Base-by-base conservation (phyloP, 2,113 vertebrate genomes). In the Sphaerodactylus townsendi region DNA sequence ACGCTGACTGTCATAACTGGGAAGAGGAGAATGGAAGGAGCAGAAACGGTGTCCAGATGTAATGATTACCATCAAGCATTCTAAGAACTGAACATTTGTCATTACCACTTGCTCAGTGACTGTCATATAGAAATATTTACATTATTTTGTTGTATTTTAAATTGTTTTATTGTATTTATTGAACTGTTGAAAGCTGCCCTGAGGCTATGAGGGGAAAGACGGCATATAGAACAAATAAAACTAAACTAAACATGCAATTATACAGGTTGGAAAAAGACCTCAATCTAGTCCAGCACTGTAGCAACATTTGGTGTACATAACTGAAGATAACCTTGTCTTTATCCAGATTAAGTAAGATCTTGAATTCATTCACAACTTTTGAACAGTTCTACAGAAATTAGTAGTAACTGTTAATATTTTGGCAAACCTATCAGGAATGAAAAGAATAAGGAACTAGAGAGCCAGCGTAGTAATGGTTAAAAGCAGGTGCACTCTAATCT, bases 1-100 rank as follows among this genome's bases (percentile, higher is more conserved):
- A 14, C 95, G 95, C 56, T 96, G 93, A 4, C 93, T 94, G 80
- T 92, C 89, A 64, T 95, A 92, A 83, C 96, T 97, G 92, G 39
- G 50, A 85, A 48, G n/a, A 73, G 76, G 56, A 21, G 73, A 87
- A 65, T 10, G 71, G 66, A 86, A n/a, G 81, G 0, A 86, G 69
- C 82, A 39, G 44, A 77, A 14, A 79, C 17, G 23, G 83, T 48
- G 4, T 10, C 30, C 21, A 0, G 25, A 50, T 0, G 0, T 30
- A 39, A 2, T 69, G 23, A 3, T 3, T 74, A 80, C 1, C 77
- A 62, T 9, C 11, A n/a, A 17, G 17, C 37, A 23, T 1, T 2
- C 13, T n/a, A 64, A 72, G 13, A 41, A 74, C 35, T 66, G 33
- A 84, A 30, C 44, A 2, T 46, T 85, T 69, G 79, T 83, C 56